Conservation (phyloP, 1,140 invertebrate genomes). For the Anoplophora glabripennis region DNA sequence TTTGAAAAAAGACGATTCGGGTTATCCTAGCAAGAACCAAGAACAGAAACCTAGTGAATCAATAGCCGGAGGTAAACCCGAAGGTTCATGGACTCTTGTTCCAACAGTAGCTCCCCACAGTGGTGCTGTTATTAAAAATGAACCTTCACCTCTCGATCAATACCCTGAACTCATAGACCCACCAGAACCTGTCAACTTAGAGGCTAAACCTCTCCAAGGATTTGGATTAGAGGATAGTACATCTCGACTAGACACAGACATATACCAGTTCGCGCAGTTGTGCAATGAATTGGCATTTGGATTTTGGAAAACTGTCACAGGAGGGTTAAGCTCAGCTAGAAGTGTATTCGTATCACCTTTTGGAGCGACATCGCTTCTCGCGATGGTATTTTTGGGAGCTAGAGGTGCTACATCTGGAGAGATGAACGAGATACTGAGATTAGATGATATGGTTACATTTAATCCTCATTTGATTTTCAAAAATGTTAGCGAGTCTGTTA, state of each 20-base stretch:
- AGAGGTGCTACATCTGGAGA: slow-evolving; percentile 82
- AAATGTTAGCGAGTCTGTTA: slow-evolving; percentile 76
- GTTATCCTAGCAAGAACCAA: not conserved
- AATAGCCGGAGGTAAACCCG: slow-evolving; percentile 13
- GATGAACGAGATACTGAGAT: slow-evolving; percentile 80
- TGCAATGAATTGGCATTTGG: slow-evolving; percentile 82
- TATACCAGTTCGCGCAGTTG: slow-evolving; percentile 55
- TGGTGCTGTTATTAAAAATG: slow-evolving; percentile 16
- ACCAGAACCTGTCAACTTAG: slow-evolving; percentile 51
- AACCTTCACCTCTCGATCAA: slow-evolving; percentile 6
- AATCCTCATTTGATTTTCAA: slow-evolving; percentile 83
- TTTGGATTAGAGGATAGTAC: slow-evolving; percentile 73
- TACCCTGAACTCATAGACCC: slow-evolving; percentile 27
- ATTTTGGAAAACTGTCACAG: slow-evolving; percentile 71
- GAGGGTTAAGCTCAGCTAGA: slow-evolving; percentile 66
- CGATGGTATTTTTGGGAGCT: slow-evolving; percentile 86
- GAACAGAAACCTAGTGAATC: slow-evolving; percentile 2
- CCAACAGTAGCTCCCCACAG: slow-evolving; percentile 41
- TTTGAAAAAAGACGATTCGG: not conserved
- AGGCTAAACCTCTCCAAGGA: slow-evolving; percentile 59
- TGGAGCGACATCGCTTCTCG: slow-evolving; percentile 76
- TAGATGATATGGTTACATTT: slow-evolving; percentile 84
- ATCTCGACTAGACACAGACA: slow-evolving; percentile 55
- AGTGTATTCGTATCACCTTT: slow-evolving; percentile 83
- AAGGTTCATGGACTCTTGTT: slow-evolving; percentile 42